Percentiles rank a stretch among this genome's conserved stretches.
Evolutionary conservation across 2,797 vertebrate genomes (phyloP).

Genomic region (Pseudochirops corinnae): DNA sequence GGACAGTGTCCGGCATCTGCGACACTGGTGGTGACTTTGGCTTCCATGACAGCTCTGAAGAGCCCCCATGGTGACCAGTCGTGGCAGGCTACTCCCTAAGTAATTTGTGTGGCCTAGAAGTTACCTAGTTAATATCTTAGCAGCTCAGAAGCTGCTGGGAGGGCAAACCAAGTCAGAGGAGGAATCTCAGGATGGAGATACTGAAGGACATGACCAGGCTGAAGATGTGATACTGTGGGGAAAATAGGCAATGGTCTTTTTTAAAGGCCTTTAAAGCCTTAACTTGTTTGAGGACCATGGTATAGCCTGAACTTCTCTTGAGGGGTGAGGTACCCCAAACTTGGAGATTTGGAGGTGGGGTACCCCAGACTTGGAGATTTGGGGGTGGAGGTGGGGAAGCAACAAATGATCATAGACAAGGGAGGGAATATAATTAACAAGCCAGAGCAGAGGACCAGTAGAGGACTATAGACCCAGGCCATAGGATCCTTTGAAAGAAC

Average conservation of each 20-base stretch:
- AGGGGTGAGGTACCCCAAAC: not conserved
- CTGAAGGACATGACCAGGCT: not conserved
- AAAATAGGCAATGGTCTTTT: not conserved
- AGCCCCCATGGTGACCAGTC: not conserved
- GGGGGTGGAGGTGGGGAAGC: not conserved
- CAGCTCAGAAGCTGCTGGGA: not conserved
- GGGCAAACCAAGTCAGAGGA: not conserved
- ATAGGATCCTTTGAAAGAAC: not conserved
- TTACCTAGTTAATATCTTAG: not conserved
- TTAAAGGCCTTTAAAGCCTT: not conserved
- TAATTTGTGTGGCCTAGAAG: not conserved
- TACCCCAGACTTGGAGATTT: not conserved
- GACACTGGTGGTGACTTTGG: constrained; percentile 32
- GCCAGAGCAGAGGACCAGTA: not conserved
- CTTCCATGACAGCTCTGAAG: constrained; percentile 13
- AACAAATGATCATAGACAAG: not conserved
- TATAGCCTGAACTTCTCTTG: not conserved
- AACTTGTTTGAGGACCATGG: not conserved
- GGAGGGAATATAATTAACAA: not conserved
- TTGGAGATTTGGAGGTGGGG: not conserved
- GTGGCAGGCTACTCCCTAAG: not conserved
- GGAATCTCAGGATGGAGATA: not conserved
- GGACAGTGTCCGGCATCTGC: not conserved
- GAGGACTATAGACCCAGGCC: not conserved
- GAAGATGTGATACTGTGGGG: not conserved